Evolutionary conservation across 2,888 invertebrate genomes (phyloP).

Genomic region (Cosmopolites sordidus): DNA sequence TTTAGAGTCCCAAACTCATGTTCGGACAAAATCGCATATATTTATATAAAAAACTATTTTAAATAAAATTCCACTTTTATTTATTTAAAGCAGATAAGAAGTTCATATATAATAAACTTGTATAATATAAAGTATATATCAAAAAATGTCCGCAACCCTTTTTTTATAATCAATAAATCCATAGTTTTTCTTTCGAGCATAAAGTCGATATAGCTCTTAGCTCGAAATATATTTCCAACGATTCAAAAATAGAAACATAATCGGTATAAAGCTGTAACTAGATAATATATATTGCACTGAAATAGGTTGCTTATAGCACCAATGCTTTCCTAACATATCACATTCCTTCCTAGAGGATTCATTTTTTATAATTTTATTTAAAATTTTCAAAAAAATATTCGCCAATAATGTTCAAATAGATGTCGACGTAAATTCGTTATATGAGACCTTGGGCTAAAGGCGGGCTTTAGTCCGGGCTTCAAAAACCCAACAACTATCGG

Average conservation of each 20-base stretch:
- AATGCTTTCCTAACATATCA: conserved; percentile 49
- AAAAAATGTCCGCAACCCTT: conserved; percentile 39
- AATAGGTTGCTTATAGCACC: conserved; percentile 48
- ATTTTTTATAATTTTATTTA: background rate
- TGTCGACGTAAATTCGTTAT: background rate
- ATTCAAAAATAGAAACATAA: conserved; percentile 5
- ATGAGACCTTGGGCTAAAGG: background rate
- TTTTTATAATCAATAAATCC: conserved; percentile 10
- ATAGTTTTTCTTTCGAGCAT: background rate
- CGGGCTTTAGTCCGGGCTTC: background rate
- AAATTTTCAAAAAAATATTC: conserved; percentile 1
- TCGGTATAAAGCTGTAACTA: conserved; percentile 20
- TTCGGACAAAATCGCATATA: conserved; percentile 12
- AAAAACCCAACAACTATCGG: background rate
- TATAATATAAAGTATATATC: conserved; percentile 37
- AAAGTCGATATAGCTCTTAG: background rate
- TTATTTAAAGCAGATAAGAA: conserved; percentile 28
- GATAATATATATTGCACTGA: conserved; percentile 48
- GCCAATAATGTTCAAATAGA: background rate
- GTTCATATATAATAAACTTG: conserved; percentile 34
- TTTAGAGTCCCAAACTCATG: background rate
- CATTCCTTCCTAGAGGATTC: conserved; percentile 36
- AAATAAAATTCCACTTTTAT: conserved; percentile 15
- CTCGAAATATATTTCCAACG: background rate
- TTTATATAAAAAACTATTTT: conserved; percentile 14